Evolutionary conservation across 1,140 invertebrate species (phyloP).

Genomic region (Zaprionus nigranus): DNA sequence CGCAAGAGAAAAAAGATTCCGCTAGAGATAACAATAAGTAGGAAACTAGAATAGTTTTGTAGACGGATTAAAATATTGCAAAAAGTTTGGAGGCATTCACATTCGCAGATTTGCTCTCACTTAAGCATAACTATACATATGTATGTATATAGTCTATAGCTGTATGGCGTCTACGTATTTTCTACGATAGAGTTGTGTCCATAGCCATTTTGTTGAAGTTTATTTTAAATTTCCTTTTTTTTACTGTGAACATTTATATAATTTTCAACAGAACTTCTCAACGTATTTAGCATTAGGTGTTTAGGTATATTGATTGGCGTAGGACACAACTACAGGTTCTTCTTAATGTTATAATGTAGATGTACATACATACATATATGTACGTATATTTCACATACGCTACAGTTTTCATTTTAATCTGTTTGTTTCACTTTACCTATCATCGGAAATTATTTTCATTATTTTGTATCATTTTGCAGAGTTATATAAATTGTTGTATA

Average conservation of each 20-base stretch:
- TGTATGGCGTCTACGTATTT: constrained; percentile 26
- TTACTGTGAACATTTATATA: constrained; percentile 40
- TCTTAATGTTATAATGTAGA: constrained; percentile 58
- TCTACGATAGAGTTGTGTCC: constrained; percentile 1
- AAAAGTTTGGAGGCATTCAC: constrained; percentile 44
- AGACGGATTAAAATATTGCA: constrained; percentile 79
- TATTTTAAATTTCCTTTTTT: constrained; percentile 14
- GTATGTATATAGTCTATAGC: constrained; percentile 26
- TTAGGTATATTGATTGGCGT: constrained; percentile 70
- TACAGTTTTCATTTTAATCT: constrained; percentile 38
- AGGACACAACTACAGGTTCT: constrained; percentile 75
- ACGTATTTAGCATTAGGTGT: constrained; percentile 35
- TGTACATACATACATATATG: constrained; percentile 40
- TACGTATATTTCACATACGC: constrained; percentile 69
- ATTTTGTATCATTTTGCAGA: constrained; percentile 48
- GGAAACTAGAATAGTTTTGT: constrained; percentile 33
- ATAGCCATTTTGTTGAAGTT: neutral
- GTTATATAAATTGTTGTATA: constrained; percentile 74
- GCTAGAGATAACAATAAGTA: constrained; percentile 46
- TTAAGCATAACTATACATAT: constrained; percentile 45
- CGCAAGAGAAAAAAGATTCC: constrained; percentile 37
- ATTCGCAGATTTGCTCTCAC: constrained; percentile 43
- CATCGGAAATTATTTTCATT: constrained; percentile 53
- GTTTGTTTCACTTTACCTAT: constrained; percentile 60
- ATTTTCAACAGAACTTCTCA: constrained; percentile 59